Evolutionary conservation across 2,113 vertebrate genomes (phyloP).

Genomic region (Protomyctophum bolini): DNA sequence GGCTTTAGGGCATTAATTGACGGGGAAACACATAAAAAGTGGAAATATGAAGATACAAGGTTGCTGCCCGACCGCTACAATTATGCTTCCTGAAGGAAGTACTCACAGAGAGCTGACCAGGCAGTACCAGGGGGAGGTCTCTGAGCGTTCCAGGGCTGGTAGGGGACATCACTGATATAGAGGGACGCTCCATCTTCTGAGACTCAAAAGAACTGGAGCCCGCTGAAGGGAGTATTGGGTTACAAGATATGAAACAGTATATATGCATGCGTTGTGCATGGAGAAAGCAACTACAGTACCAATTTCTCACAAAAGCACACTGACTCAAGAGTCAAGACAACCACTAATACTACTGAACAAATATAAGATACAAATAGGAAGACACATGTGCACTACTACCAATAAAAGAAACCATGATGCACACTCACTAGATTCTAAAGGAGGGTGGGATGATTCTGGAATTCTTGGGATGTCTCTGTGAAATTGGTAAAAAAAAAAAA

Average conservation of each 20-base stretch:
- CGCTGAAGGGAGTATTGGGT: conserved; percentile 58
- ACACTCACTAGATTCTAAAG: conserved; percentile 93
- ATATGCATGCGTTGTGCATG: neutral
- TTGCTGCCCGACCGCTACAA: too few relatives aligned
- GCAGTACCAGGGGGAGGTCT: conserved; percentile 91
- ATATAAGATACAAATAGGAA: neutral
- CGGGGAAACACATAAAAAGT: neutral
- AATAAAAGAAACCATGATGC: neutral
- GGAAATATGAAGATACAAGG: too few relatives aligned
- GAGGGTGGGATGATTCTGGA: conserved; percentile 95
- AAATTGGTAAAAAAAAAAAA: conserved; percentile 13
- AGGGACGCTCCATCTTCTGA: conserved; percentile 97
- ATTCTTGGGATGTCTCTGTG: conserved; percentile 94
- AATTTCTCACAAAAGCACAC: neutral
- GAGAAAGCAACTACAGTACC: neutral
- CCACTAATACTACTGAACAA: too few relatives aligned
- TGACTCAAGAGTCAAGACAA: neutral
- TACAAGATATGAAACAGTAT: neutral
- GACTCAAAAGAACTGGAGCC: conserved; percentile 99
- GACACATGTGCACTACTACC: neutral
- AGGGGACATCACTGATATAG: conserved; percentile 98
- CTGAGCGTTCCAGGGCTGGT: conserved; percentile 94
- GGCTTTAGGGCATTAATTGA: too few relatives aligned
- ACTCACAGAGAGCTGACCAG: conserved; percentile 96
- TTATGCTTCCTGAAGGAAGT: neutral